phyloP scores from a whole-genome alignment of 1,140 invertebrate species.

The Drepana arcuata region DNA sequence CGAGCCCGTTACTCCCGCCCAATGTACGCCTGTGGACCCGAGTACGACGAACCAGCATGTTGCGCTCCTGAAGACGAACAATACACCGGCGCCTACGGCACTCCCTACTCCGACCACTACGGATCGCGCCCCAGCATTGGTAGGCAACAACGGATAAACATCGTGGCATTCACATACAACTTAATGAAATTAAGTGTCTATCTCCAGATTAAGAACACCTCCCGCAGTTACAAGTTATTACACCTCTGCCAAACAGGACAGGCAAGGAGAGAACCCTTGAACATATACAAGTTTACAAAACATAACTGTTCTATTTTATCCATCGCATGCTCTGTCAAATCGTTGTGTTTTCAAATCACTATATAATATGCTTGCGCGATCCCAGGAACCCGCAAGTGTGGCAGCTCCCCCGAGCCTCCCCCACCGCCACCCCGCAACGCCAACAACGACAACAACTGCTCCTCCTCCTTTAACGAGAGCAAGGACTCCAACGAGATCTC shows the following conservation, averaged over 20 bases:
- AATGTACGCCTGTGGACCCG: conserved; percentile 76
- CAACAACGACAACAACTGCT: conserved; percentile 73
- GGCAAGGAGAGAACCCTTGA: too few relatives aligned
- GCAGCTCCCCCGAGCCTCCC: conserved; percentile 86
- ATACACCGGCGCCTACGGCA: conserved; percentile 88
- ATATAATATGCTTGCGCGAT: too few relatives aligned
- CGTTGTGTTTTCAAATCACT: too few relatives aligned
- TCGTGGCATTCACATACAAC: too few relatives aligned
- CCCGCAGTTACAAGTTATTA: too few relatives aligned
- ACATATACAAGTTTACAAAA: too few relatives aligned
- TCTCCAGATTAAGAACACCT: too few relatives aligned
- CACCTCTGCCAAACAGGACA: too few relatives aligned
- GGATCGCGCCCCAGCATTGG: conserved; percentile 83
- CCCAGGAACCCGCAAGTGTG: conserved; percentile 52
- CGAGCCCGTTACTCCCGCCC: conserved; percentile 74
- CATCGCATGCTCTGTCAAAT: too few relatives aligned
- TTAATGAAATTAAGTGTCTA: too few relatives aligned
- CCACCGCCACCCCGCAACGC: conserved; percentile 82
- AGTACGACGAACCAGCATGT: conserved; percentile 94
- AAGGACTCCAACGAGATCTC: conserved; percentile 95
- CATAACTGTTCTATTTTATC: too few relatives aligned
- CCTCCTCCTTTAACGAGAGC: conserved; percentile 90
- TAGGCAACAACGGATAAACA: too few relatives aligned
- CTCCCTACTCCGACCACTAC: conserved; percentile 87
- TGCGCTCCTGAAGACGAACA: conserved; percentile 91